Conservation (phyloP, 2,113 vertebrate species). For the Tyto alba region DNA sequence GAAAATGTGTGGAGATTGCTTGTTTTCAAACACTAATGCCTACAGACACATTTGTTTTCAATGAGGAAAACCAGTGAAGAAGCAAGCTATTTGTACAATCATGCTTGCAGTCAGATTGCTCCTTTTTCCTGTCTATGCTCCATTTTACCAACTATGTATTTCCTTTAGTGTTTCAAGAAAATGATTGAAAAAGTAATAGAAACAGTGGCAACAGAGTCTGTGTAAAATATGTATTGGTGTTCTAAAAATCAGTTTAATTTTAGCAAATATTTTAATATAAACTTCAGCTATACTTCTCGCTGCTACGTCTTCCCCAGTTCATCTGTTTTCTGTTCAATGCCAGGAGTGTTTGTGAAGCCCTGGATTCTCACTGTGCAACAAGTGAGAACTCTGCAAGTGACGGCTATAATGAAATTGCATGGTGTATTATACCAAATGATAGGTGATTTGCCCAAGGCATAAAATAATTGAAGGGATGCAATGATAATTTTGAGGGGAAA, state of each 20-base stretch:
- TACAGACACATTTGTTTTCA: not conserved
- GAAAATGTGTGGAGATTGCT: not conserved
- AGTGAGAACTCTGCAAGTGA: slow-evolving; percentile 1
- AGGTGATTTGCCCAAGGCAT: not conserved
- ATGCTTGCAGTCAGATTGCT: not conserved
- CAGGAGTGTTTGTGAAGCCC: not conserved
- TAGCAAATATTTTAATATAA: not conserved
- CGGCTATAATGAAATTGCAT: not conserved
- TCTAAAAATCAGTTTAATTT: slow-evolving; percentile 25
- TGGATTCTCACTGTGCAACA: not conserved
- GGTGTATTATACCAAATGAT: not conserved
- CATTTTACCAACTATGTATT: not conserved
- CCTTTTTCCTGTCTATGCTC: not conserved
- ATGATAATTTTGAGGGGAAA: not conserved
- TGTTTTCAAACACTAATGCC: not conserved
- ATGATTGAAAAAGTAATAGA: not conserved
- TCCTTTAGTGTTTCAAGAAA: not conserved
- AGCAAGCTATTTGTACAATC: not conserved
- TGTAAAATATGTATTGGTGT: not conserved
- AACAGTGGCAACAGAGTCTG: not conserved
- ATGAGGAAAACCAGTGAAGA: not conserved
- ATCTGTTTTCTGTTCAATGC: not conserved
- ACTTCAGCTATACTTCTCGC: not conserved
- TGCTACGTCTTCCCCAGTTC: not conserved
- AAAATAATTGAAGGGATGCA: not conserved